Evolutionary conservation across 2,888 invertebrate species (phyloP), one percentile per base, ranked within the genome.

Genomic region (Agrochola circellaris): DNA sequence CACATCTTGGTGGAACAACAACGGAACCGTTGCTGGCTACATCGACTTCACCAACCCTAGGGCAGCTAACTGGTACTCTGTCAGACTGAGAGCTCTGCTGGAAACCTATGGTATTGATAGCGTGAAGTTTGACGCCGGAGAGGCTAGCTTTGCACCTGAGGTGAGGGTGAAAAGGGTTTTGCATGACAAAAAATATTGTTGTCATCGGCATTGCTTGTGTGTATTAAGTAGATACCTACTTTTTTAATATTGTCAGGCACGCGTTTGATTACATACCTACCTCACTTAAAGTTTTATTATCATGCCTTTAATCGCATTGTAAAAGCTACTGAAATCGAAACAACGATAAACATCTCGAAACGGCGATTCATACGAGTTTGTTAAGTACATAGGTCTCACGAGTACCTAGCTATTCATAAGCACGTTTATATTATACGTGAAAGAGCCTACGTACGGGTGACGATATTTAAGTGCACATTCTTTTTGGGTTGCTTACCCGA

Each of bases 101-200:
- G 93, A 95, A 0, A 95, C 97, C 13, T 97, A 97, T 71, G 97
- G 97, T 2, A 97, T 99, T 30, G 98, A 98, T 87, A 97, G 98
- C 84, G 98, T 98, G 87, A 98, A 98, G 93, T 98, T 98, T 90
- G 98, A 98, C 89, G 98, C 98, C 45, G 99, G 98, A 20, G 98
- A 98, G 93, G 95, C 97, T 38, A 97, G 97, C 75, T 98, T 97
- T 95, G 92, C 97, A 0, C 98, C 98, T 3, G 96, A 97, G 93
- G 96, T 97, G 77, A 77, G 72, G 4, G 3, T 51, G 23, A 6
- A n/a, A 58, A n/a, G 9, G 20, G 9, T 60, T 56, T n/a, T 0
- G 9, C 7, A 23, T 30, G 23, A 51, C 1, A 23, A 17, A 17
- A 17, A 11, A 7, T 42, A 26, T 65, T 45, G 11, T 13, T 26